Percentiles rank a stretch among this genome's conserved stretches.
Evolutionary conservation across 2,797 vertebrate genomes (phyloP).

Genomic region (Selene dorsalis): DNA sequence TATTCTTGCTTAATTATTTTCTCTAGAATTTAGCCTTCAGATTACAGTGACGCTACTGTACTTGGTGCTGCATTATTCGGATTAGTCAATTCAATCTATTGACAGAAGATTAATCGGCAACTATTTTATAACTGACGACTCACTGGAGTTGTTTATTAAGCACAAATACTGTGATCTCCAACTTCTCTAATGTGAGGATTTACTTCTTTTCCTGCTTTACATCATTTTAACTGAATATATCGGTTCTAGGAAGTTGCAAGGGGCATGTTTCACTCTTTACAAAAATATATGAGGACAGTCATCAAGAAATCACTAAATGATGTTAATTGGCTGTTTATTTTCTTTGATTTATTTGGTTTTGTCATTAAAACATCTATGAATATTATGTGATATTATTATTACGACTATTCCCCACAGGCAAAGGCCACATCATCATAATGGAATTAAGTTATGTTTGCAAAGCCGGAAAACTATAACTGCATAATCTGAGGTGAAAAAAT

Average conservation of each 20-base stretch:
- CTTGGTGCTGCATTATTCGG: background rate
- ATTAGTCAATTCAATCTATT: background rate
- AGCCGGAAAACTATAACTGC: background rate
- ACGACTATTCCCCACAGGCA: no score
- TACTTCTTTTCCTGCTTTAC: background rate
- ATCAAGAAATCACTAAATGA: no score
- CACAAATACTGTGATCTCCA: background rate
- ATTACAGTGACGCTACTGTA: background rate
- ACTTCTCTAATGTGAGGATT: background rate
- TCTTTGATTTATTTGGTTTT: no score
- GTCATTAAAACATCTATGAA: no score
- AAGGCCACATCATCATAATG: no score
- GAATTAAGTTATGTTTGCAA: no score
- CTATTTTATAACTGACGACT: background rate
- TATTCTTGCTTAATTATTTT: background rate
- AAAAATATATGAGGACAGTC: no score
- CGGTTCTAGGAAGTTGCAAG: no score
- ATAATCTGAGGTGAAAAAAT: fast-evolving
- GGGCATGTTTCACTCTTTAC: no score
- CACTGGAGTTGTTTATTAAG: background rate
- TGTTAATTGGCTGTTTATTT: no score
- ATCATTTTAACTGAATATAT: background rate
- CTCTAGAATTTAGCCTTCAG: background rate
- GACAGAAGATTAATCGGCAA: background rate
- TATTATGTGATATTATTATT: no score